Evolutionary conservation across 2,888 invertebrate species (phyloP).

Genomic region (Drosophila anomelani): DNA sequence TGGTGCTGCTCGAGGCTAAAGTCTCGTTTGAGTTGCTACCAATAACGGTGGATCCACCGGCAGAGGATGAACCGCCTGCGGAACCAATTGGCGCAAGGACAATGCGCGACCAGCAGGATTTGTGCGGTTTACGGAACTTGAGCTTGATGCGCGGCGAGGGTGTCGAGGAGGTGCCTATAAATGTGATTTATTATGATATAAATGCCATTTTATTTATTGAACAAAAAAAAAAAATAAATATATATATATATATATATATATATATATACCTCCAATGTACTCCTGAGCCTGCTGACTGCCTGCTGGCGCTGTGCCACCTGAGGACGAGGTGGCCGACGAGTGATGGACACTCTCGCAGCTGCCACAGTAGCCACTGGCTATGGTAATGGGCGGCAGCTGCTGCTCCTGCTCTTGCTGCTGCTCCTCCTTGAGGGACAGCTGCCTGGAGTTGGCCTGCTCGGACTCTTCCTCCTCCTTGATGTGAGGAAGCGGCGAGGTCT

Average conservation of each 20-base stretch:
- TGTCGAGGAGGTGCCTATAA: constrained; percentile 72
- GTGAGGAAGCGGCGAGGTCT: constrained; percentile 91
- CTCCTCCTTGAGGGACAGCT: constrained; percentile 75
- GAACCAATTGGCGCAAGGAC: constrained; percentile 79
- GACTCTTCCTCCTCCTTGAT: constrained; percentile 92
- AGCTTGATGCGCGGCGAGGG: constrained; percentile 84
- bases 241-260: neutral
- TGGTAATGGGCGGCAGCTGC: constrained; percentile 36
- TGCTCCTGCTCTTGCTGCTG: constrained; percentile 20
- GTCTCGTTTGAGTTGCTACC: constrained; percentile 83
- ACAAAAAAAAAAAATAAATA: too few species aligned
- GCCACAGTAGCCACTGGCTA: constrained; percentile 66
- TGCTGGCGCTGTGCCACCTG: constrained; percentile 42
- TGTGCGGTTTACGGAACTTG: constrained; percentile 83
- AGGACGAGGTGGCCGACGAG: constrained; percentile 73
- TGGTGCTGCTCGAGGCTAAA: constrained; percentile 79
- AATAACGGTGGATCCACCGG: constrained; percentile 64
- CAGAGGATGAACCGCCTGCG: constrained; percentile 58
- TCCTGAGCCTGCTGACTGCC: constrained; percentile 25
- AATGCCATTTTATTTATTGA: neutral
- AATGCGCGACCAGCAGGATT: constrained; percentile 84
- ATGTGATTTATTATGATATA: neutral
- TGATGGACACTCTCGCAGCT: constrained; percentile 82
- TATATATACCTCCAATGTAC: constrained; percentile 11
- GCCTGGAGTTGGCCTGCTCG: constrained; percentile 84